phyloP scores from a whole-genome alignment of 2,113 vertebrate species.

The Orthonyx spaldingii region DNA sequence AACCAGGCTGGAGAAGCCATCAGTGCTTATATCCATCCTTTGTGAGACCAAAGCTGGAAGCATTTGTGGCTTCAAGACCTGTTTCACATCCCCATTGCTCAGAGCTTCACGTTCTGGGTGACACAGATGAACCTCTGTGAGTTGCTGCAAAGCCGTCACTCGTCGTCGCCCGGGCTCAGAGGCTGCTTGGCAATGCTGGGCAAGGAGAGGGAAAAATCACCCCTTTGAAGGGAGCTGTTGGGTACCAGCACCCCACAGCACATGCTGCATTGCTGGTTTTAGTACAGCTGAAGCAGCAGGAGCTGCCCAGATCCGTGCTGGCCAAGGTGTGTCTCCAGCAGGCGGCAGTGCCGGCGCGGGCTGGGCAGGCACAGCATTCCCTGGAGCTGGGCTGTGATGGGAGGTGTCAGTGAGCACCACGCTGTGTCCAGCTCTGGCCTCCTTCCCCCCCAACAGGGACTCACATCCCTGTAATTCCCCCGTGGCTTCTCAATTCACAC shows the following conservation, averaged over 20 bases:
- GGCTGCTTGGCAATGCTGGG: not conserved
- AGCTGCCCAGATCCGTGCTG: not conserved
- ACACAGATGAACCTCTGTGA: not conserved
- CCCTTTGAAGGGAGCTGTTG: not conserved
- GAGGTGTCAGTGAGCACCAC: not conserved
- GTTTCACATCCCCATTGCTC: not conserved
- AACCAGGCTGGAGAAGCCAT: not conserved
- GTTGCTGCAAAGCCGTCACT: not conserved
- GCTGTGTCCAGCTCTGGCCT: not conserved
- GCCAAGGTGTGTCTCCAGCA: not conserved
- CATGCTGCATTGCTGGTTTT: not conserved
- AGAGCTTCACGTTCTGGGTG: fast-evolving
- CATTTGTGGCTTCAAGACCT: not conserved
- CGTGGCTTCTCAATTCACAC: not conserved
- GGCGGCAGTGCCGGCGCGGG: not conserved
- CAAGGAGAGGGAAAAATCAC: not conserved
- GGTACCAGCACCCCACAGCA: not conserved
- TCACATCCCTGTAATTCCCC: not conserved
- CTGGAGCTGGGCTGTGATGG: not conserved
- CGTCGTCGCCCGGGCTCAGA: fast-evolving
- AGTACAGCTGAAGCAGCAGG: fast-evolving
- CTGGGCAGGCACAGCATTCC: not conserved
- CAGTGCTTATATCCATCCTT: not conserved
- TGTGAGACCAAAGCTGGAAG: not conserved
- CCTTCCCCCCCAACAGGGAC: not conserved